phyloP scores from a whole-genome alignment of 2,797 vertebrate species.

The Esox masquinongy region DNA sequence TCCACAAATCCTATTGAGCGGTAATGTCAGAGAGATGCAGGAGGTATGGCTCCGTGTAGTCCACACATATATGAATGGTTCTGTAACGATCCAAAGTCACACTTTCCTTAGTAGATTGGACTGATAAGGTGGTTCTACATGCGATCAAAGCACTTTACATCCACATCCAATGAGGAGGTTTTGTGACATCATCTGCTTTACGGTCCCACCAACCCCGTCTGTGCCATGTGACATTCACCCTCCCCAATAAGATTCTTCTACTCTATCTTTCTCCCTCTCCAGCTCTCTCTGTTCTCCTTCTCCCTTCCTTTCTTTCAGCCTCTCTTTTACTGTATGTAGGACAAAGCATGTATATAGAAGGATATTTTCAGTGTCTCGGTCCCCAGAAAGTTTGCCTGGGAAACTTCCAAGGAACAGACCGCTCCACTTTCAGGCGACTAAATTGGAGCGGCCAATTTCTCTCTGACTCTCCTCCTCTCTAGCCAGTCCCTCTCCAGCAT shows the following conservation, averaged over 20 bases:
- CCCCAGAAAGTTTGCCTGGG: constrained; percentile 81
- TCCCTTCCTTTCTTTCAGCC: constrained; percentile 26
- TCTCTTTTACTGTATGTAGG: constrained; percentile 72
- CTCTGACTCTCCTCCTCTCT: constrained; percentile 54
- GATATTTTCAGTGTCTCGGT: constrained; percentile 82
- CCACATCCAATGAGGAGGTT: neutral
- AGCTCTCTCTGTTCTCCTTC: constrained; percentile 28
- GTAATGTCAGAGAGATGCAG: neutral
- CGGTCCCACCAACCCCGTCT: constrained; percentile 46
- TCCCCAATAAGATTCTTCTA: constrained; percentile 21
- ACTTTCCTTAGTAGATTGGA: neutral
- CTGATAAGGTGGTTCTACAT: neutral
- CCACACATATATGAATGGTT: constrained; percentile 14
- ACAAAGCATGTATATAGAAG: constrained; percentile 77
- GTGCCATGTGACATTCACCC: constrained; percentile 37
- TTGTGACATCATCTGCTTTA: constrained; percentile 43
- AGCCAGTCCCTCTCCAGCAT: constrained; percentile 49
- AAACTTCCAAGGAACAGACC: constrained; percentile 84
- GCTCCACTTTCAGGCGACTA: constrained; percentile 78
- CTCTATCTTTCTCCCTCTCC: constrained; percentile 42
- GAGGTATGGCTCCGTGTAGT: neutral
- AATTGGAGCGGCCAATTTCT: constrained; percentile 81
- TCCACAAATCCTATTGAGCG: neutral
- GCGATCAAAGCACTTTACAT: neutral
- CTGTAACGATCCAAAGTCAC: neutral